phyloP scores from a whole-genome alignment of 2,888 invertebrate genomes.

The Drosophila austrosaltans region DNA sequence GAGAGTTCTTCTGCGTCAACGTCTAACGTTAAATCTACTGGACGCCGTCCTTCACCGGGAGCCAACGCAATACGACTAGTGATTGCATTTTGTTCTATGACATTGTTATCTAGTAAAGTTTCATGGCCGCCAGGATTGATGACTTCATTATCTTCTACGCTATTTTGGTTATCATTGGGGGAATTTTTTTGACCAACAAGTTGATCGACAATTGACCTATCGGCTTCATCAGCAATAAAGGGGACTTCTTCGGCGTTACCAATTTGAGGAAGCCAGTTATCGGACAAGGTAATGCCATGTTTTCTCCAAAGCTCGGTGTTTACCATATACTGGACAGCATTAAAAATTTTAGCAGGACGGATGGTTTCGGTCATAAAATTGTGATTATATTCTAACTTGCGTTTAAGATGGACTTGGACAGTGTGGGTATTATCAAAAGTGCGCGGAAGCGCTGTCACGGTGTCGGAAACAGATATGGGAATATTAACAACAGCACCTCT shows the following conservation, averaged over 20 bases:
- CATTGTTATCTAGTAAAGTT: background rate
- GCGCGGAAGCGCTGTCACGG: too few relatives aligned
- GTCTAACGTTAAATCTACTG: background rate
- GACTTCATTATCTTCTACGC: background rate
- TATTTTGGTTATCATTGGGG: background rate
- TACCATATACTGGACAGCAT: background rate
- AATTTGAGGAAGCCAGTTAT: background rate
- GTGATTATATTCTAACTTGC: too few relatives aligned
- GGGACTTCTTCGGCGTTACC: background rate
- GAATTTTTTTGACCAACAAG: background rate
- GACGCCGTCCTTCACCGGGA: background rate
- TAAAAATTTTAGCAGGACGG: too few relatives aligned
- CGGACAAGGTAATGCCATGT: background rate
- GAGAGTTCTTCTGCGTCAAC: background rate
- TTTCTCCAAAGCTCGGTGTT: background rate
- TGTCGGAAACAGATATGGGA: too few relatives aligned
- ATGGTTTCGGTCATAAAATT: too few relatives aligned
- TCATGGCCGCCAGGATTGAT: background rate
- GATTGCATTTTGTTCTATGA: background rate
- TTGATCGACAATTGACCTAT: background rate
- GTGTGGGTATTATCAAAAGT: too few relatives aligned
- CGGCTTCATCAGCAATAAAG: background rate
- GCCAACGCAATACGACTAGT: slow-evolving; percentile 1
- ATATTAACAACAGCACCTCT: too few relatives aligned
- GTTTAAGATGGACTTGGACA: too few relatives aligned